Evolutionary conservation across 2,113 vertebrate genomes (phyloP).

Genomic region (Ciconia maguari): DNA sequence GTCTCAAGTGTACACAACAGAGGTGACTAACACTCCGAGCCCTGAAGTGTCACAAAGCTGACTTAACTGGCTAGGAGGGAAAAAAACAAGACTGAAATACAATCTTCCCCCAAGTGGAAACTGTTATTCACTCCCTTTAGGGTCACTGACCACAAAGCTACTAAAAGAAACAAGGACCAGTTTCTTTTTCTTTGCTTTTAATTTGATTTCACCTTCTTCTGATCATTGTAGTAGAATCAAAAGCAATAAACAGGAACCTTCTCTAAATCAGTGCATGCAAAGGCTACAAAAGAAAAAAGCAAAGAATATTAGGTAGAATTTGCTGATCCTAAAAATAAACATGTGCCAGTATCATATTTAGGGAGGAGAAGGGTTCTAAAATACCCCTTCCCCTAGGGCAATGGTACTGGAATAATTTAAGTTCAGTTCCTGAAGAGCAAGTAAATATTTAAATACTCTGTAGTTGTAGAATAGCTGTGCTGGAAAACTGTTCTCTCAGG

Average conservation of each 20-base stretch:
- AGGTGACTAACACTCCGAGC: constrained; percentile 10
- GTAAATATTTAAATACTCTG: constrained; percentile 55
- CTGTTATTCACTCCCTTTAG: constrained; percentile 19
- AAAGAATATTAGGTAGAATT: neutral
- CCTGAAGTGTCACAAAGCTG: constrained; percentile 29
- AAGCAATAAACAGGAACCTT: neutral
- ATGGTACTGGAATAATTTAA: constrained; percentile 9
- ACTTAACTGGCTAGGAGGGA: constrained; percentile 43
- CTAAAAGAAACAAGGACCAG: neutral
- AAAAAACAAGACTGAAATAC: constrained; percentile 46
- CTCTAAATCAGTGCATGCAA: neutral
- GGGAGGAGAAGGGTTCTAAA: neutral
- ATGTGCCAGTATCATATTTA: neutral
- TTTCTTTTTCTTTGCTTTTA: constrained; percentile 28
- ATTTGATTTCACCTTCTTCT: neutral
- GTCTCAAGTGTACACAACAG: neutral
- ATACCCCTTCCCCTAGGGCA: neutral
- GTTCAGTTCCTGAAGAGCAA: constrained; percentile 16
- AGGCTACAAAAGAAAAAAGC: neutral
- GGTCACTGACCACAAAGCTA: constrained; percentile 33
- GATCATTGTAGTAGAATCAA: neutral
- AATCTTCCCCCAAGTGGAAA: constrained; percentile 45
- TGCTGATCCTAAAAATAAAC: neutral
- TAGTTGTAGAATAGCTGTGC: neutral
- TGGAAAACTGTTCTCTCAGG: constrained; percentile 25